Base-by-base conservation (phyloP, 1,140 invertebrate genomes). In the Apocrypta bakeri region DNA sequence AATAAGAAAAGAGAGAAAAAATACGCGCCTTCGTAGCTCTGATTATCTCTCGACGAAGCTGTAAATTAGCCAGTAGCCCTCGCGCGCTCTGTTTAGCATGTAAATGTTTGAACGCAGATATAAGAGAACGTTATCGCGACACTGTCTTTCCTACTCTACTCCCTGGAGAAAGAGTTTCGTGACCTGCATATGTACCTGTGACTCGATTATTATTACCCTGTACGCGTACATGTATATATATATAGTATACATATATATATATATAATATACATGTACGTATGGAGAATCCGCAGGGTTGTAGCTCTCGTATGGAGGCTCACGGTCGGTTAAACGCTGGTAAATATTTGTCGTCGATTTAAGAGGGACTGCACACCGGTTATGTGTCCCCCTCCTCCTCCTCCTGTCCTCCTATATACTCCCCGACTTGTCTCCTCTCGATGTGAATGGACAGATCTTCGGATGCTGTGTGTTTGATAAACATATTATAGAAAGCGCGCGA, bases 281-380 rank as follows among this genome's bases (percentile, higher is more conserved):
- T n/a, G n/a, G n/a, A n/a, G n/a, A n/a, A n/a, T n/a, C n/a, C n/a
- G n/a, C n/a, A n/a, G n/a, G n/a, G n/a, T n/a, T n/a, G n/a, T n/a
- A n/a, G n/a, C n/a, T n/a, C n/a, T n/a, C n/a, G n/a, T n/a, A n/a
- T n/a, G n/a, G n/a, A n/a, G n/a, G n/a, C n/a, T n/a, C n/a, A n/a
- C n/a, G n/a, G n/a, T n/a, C n/a, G n/a, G 33, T 37, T 37, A 37
- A 37, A 9, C 33, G 33, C 33, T 37, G 83, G 48, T 84, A 89
- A 90, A 90, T 90, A 89, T 90, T 90, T 88, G 87, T 87, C 87
- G 84, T 86, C 86, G 87, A 89, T 90, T 90, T 87, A 88, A 90
- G 75, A 75, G 84, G 85, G 82, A 74, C 69, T n/a, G 21, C 33
- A 27, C 21, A 31, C 66, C 25, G 14, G n/a, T n/a, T n/a, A n/a